Base-by-base conservation (phyloP, 2,888 invertebrate species). In the Sicus ferrugineus region DNA sequence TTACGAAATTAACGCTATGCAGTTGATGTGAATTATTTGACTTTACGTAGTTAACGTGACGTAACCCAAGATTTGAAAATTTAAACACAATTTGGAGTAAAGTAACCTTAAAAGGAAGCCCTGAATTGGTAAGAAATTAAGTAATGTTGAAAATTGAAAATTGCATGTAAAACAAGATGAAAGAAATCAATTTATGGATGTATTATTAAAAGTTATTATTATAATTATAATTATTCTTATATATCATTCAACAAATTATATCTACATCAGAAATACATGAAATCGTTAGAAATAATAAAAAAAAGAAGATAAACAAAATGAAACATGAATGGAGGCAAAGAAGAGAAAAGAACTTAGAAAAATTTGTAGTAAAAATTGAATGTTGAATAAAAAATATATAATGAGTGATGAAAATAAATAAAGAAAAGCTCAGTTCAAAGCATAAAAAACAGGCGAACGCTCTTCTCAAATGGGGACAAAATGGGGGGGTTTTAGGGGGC, bases 281-380 rank as follows among this genome's bases (percentile, higher is more conserved):
- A 48, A 3, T 21, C 9, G 21, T n/a, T 2, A 63, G 16, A 63
- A 19, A 63, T 28, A 1, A 52, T n/a, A 52, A 9, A 54, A 11
- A 54, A 28, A 23, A 14, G 14, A 28, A 28, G 16, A 54, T 2
- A 54, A 28, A 54, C 3, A 54, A 28, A 28, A 14, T 26, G 5
- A 54, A 3, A 59, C 2, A 59, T 59, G 9, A 26, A 56, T 26
- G 16, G 28, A 63, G 30, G n/a, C 50, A 58, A 42, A 52, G 56
- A 56, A 56, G 11, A n/a, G 38, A 21, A 34, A n/a, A n/a, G 38
- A 66, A 66, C 30, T 63, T 68, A 69, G 69, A 26, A 59, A 69
- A 63, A 69, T 64, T 68, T 69, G 69, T 69, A 69, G 69, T 50
- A 65, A 69, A 68, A 69, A 64, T 69, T 69, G 69, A 69, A 65